A percentile compares a stretch with the other conserved stretches of the same genome.
Evolutionary conservation across 2,113 vertebrate genomes (phyloP).

Genomic region (Chaenocephalus aceratus): DNA sequence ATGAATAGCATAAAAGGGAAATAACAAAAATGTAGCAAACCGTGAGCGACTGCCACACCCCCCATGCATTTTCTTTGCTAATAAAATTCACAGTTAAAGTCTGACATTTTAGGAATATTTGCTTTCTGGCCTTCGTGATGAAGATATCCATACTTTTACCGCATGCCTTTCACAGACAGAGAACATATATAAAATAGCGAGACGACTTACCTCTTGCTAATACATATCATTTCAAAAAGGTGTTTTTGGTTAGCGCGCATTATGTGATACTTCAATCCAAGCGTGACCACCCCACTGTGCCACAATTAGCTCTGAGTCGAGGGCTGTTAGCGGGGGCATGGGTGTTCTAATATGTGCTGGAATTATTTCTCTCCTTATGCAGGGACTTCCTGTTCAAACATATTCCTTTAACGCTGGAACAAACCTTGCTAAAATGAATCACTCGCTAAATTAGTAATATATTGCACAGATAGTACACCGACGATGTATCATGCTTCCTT

Average conservation of each 20-base stretch:
- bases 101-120: neutral
- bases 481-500: conserved; percentile 1
- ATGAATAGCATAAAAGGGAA: too few relatives aligned
- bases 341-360: neutral
- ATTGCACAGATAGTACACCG: neutral
- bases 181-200: too few relatives aligned
- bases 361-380: neutral
- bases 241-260: too few relatives aligned
- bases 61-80: neutral
- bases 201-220: too few relatives aligned
- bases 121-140: neutral
- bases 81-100: neutral
- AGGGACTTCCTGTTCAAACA: neutral
- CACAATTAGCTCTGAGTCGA: too few relatives aligned
- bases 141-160: too few relatives aligned
- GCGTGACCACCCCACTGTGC: too few relatives aligned
- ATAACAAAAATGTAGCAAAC: too few relatives aligned
- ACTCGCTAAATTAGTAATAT: neutral
- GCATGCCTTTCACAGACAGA: neutral
- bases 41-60: too few relatives aligned
- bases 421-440: neutral
- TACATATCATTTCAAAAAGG: too few relatives aligned
- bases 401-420: neutral
- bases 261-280: too few relatives aligned
- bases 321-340: neutral